Evolutionary conservation across 2,888 invertebrate genomes (phyloP), one percentile per base, ranked within the genome.

Genomic region (Hipparchia sbordonii): DNA sequence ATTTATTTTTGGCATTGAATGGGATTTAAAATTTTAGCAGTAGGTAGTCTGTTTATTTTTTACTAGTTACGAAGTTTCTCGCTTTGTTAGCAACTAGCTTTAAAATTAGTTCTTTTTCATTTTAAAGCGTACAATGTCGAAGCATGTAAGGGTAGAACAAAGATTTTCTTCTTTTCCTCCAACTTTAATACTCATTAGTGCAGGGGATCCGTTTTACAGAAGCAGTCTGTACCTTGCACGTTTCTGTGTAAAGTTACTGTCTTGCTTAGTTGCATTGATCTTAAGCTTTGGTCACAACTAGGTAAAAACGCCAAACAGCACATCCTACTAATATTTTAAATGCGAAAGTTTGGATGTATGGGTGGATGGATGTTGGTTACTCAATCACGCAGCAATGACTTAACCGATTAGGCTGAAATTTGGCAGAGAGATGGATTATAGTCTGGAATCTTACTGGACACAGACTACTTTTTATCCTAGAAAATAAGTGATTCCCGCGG

Each of bases 1-100:
- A 57, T 56, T 74, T 66, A 66, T 68, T 72, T 39, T 63, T 61
- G 13, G 33, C 67, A 67, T 59, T 48, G 39, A 51, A 59, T 51
- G 48, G n/a, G 33, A 59, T 59, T 68, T 60, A 59, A 56, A 67
- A 67, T 67, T 67, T 67, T 45, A 56, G 0, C 13, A 39, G 23
- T 23, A 23, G 23, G 23, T 23, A 23, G 23, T 23, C 12, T 48
- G 59, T 57, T 57, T 67, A n/a, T 23, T 13, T 57, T 67, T 13
- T 56, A 45, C 45, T 13, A n/a, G 5, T 56, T 33, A 60, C 39
- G 33, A 60, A 33, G 9, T 10, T 10, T 60, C 59, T 39, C 23
- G 7, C 13, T 57, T 23, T 57, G 8, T 46, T 46, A 8, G 7
- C 13, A 7, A n/a, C n/a, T 62, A 62, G 45, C 59, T 33, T 59